Conservation (phyloP, 1,140 invertebrate species). For the Apocrypta bakeri region DNA sequence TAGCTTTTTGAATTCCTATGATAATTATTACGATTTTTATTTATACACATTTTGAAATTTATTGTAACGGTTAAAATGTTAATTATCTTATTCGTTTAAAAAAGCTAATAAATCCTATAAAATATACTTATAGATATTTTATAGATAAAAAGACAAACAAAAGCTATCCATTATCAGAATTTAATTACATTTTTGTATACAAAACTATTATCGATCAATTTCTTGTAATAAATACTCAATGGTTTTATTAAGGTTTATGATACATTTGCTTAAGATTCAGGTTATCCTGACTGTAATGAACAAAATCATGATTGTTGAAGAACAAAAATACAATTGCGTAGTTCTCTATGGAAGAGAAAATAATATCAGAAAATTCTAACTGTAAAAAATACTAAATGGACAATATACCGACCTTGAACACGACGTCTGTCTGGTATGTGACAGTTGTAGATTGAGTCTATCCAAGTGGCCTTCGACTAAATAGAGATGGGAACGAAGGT, state of each 20-base stretch:
- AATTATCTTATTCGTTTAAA: background rate
- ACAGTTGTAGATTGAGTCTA: slow-evolving; percentile 44
- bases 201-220: background rate
- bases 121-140: too few species aligned
- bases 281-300: too few species aligned
- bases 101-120: background rate
- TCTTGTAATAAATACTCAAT: background rate
- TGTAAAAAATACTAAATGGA: slow-evolving; percentile 38
- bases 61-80: background rate
- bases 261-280: too few species aligned
- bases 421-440: slow-evolving; percentile 32
- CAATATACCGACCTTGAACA: slow-evolving; percentile 36
- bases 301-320: too few species aligned
- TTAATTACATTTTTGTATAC: background rate
- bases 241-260: background rate
- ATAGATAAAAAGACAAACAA: background rate
- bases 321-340: background rate
- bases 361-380: slow-evolving; percentile 24
- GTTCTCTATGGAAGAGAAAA: slow-evolving; percentile 12
- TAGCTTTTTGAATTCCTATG: slow-evolving; percentile 5
- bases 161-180: background rate
- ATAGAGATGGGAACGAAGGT: slow-evolving; percentile 25
- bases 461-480: slow-evolving; percentile 47
- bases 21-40: background rate
- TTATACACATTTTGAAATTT: background rate